A percentile compares a stretch with the other conserved stretches of the same genome.
phyloP scores from a whole-genome alignment of 2,113 vertebrate genomes.

The Puntigrus tetrazona region DNA sequence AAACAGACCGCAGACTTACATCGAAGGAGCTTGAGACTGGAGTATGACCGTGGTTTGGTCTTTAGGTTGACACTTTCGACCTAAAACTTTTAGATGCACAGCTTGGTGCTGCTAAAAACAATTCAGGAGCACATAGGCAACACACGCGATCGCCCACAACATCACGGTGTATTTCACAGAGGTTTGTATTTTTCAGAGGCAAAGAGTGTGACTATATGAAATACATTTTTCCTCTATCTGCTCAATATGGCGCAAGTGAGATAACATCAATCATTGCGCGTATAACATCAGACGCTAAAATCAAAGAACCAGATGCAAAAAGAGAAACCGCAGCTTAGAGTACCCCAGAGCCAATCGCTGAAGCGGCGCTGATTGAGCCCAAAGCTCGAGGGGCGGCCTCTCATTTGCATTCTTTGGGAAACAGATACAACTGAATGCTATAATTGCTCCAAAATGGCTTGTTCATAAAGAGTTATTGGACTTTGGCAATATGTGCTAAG shows the following conservation, averaged over 20 bases:
- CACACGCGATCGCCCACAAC: neutral
- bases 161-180: neutral
- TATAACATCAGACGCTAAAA: constrained; percentile 23
- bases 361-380: constrained; percentile 6
- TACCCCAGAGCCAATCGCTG: neutral
- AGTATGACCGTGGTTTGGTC: neutral
- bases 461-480: constrained; percentile 78
- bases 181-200: neutral
- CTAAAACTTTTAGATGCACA: neutral
- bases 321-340: neutral
- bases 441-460: constrained; percentile 76
- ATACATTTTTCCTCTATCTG: neutral
- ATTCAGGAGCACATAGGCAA: neutral
- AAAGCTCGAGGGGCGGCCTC: constrained; percentile 8
- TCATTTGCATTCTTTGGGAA: constrained; percentile 75
- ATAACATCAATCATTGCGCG: constrained; percentile 15
- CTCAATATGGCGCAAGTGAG: constrained; percentile 1
- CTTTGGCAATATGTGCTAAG: constrained; percentile 79
- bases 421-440: constrained; percentile 76
- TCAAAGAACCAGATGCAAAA: constrained; percentile 9
- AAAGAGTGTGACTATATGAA: neutral
- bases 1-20: neutral
- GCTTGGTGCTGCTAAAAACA: neutral
- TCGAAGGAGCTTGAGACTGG: neutral
- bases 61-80: neutral